Base-by-base conservation (phyloP, 1,140 invertebrate genomes). In the Pantala flavescens region DNA sequence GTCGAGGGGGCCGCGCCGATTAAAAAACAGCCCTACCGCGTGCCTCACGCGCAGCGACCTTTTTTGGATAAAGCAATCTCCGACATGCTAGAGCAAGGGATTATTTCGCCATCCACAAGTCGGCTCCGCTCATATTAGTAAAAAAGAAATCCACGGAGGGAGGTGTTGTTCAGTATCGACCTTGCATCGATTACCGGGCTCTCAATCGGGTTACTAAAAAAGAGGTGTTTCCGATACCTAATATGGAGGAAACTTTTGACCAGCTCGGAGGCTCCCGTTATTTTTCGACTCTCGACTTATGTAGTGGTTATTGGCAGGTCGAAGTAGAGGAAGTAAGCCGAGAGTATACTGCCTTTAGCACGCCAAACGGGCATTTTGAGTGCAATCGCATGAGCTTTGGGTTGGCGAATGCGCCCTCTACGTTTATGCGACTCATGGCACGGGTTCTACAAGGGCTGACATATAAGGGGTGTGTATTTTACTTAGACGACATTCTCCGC, bases 331-430 rank as follows among this genome's bases (percentile, higher is more conserved):
- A 73, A 9, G 3, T 77, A 0, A 77, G 78, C 73, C 78, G 23
- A n/a, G 42, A 77, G 7, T 81, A 82, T 70, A 82, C 82, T 0
- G 81, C 78, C 2, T 82, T 81, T 73, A 75, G 71, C 23, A 78
- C 77, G 0, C 74, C 70, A 19, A 74, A 76, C 28, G 77, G 76
- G 9, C 71, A 73, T 21, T 81, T 72, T 71, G 76, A 82, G 23
- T 81, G 76, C 71, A 74, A 75, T 0, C 24, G 74, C 3, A 75
- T 79, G 71, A 78, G 79, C 5, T 81, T 81, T 74, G 81, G 81
- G 7, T 71, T 81, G 2, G 63, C 43, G n/a, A 80, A 76, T 49
- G 74, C 75, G 0, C 76, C 79, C 11, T 55, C 75, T 2, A 76
- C 71, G 0, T 81, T 81, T 73, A 71, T 78, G 21, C 23, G 43